Conservation (phyloP, 2,113 vertebrate genomes). For the Paraplagusia blochii region DNA sequence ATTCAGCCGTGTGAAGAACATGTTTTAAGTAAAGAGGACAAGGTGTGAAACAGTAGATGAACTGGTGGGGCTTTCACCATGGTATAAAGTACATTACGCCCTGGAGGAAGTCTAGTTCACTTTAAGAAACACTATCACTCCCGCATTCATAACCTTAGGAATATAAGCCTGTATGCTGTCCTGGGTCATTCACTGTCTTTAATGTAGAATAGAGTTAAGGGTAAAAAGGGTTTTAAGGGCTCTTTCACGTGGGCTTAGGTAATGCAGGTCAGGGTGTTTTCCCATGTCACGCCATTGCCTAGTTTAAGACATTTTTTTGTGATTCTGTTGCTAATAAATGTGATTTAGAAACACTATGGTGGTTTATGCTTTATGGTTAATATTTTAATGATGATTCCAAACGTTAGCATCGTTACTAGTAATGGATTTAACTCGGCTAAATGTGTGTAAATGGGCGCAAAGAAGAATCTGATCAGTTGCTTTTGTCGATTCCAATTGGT, state of each 20-base stretch:
- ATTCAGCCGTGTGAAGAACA: not conserved
- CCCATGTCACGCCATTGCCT: too few species aligned
- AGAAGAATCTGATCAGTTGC: too few species aligned
- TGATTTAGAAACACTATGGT: not conserved
- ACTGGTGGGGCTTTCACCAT: not conserved
- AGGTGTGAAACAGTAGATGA: not conserved
- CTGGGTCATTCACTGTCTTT: not conserved
- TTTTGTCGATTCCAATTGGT: too few species aligned
- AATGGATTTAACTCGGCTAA: too few species aligned
- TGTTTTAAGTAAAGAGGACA: not conserved
- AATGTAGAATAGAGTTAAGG: not conserved
- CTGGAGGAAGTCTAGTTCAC: not conserved
- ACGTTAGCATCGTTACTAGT: too few species aligned
- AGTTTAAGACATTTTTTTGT: too few species aligned
- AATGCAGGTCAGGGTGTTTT: not conserved
- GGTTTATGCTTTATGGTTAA: not conserved
- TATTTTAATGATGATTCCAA: too few species aligned
- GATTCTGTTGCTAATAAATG: not conserved
- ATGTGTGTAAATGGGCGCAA: too few species aligned
- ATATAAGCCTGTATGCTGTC: not conserved
- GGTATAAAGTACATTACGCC: not conserved
- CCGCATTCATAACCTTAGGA: not conserved
- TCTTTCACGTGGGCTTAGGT: constrained; percentile 1
- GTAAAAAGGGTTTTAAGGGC: not conserved
- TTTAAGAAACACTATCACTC: not conserved